These are phyloP conservation scores for Chamaea fasciata DNA, from an alignment of 2,113 vertebrate species.

Conservation along the genomic window DNA sequence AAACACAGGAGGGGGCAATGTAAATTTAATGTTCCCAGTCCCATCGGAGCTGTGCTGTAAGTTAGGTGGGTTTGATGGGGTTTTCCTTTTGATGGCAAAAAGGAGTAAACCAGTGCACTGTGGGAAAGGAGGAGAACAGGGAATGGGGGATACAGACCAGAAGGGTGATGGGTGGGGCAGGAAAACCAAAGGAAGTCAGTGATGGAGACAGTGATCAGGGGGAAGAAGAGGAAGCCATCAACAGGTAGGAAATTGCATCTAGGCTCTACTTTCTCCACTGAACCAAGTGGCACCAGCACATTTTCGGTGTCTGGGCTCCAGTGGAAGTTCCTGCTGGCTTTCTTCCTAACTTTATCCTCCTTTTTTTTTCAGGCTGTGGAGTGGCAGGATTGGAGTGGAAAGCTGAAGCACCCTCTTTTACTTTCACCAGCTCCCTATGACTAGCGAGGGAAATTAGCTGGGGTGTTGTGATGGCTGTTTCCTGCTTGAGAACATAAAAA, in stretches of 20 bases:
- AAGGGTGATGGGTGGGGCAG: background rate
- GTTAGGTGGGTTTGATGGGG: background rate
- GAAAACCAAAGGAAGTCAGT: background rate
- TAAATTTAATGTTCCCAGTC: background rate
- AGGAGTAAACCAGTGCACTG: background rate
- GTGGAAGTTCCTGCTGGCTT: background rate
- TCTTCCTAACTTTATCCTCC: background rate
- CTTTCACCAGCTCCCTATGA: background rate
- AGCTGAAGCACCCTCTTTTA: background rate
- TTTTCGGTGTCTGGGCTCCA: background rate
- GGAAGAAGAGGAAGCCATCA: background rate
- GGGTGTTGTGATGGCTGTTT: slow-evolving; percentile 52
- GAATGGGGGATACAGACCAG: background rate
- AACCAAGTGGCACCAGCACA: background rate
- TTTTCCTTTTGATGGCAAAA: background rate
- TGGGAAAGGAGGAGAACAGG: background rate
- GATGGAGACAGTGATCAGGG: background rate
- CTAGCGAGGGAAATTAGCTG: background rate
- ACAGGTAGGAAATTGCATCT: background rate
- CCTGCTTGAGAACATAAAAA: slow-evolving; percentile 22
- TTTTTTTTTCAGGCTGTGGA: background rate
- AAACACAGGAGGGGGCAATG: background rate
- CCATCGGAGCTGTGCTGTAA: background rate
- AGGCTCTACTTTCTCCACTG: background rate
- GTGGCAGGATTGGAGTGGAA: background rate